Evolutionary conservation across 2,113 vertebrate species (phyloP).

Genomic region (Onychorhynchus coronatus): DNA sequence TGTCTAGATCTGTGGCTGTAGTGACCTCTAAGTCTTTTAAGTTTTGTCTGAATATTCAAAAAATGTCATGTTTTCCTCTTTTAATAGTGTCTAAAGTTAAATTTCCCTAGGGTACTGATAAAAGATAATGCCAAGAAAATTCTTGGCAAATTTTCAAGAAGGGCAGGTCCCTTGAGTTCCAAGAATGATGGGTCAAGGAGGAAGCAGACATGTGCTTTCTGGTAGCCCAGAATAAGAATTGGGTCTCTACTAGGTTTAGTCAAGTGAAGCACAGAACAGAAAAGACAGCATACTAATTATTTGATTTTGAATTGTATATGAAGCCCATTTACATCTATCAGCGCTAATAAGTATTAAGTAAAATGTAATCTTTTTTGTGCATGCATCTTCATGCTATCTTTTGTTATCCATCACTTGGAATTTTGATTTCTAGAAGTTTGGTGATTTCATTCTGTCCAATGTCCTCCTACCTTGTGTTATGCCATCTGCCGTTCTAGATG

Average conservation of each 20-base stretch:
- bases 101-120: neutral
- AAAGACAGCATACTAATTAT: neutral
- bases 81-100: conserved; percentile 19
- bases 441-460: neutral
- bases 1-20: neutral
- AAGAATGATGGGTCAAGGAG: conserved; percentile 34
- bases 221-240: neutral
- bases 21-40: neutral
- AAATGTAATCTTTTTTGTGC: neutral
- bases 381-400: neutral
- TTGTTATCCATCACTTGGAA: neutral
- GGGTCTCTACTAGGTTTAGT: neutral
- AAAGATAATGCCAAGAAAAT: conserved; percentile 12
- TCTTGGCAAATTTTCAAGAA: conserved; percentile 43
- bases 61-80: conserved; percentile 5
- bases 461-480: neutral
- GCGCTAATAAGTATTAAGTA: neutral
- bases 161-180: neutral
- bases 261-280: neutral
- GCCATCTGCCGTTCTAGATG: neutral
- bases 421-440: neutral
- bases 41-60: neutral
- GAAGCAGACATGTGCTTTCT: neutral
- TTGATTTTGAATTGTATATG: neutral
- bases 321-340: neutral